These are phyloP conservation scores for Watsonalla cultraria DNA, from an alignment of 2,888 invertebrate species.

Conservation along the genomic window DNA sequence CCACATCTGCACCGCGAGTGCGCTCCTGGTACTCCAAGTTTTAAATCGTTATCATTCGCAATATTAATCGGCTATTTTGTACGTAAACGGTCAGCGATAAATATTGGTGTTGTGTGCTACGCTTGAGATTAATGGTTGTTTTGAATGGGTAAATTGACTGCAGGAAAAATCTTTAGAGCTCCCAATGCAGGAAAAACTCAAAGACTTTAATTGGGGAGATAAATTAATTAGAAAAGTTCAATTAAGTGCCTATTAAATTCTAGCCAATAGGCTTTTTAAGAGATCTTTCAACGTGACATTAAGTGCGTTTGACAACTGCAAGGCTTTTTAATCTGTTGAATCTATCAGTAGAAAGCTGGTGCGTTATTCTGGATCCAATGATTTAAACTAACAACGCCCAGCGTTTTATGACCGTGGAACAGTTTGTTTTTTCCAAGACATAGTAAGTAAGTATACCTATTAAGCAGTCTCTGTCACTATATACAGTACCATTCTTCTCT, in stretches of 20 bases:
- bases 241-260: background rate
- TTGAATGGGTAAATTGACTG: constrained; percentile 21
- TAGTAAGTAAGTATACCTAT: too few relatives aligned
- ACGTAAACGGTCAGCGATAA: constrained; percentile 49
- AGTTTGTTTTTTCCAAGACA: too few relatives aligned
- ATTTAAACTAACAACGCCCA: too few relatives aligned
- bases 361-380: too few relatives aligned
- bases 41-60: constrained; percentile 66
- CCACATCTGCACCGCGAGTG: constrained; percentile 38
- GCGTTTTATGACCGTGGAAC: too few relatives aligned
- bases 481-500: too few relatives aligned
- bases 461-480: too few relatives aligned
- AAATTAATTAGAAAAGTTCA: background rate
- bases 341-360: too few relatives aligned
- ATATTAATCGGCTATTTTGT: constrained; percentile 69
- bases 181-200: background rate
- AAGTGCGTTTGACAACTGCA: background rate
- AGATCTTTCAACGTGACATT: background rate
- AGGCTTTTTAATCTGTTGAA: background rate
- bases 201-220: background rate
- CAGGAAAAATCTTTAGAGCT: background rate
- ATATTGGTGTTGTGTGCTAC: constrained; percentile 39
- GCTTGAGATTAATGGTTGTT: constrained; percentile 35
- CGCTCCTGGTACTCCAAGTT: constrained; percentile 37
- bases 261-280: background rate